Evolutionary conservation across 1,140 invertebrate species (phyloP).

Genomic region (Caenorhabditis brenneri): DNA sequence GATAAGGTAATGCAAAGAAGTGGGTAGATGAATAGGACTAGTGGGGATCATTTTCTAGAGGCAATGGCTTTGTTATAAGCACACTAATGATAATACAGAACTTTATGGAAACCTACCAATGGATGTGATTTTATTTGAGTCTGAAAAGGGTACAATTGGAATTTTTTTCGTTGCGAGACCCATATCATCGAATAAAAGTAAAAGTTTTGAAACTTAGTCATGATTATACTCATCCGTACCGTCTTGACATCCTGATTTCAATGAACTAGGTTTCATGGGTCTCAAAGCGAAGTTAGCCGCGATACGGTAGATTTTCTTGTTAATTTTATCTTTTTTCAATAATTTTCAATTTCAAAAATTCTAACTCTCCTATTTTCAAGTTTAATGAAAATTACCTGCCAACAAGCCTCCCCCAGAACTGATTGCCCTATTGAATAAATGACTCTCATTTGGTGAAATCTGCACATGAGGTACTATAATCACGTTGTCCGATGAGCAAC

Average conservation of each 20-base stretch:
- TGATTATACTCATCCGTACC: too few species aligned
- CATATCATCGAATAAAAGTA: too few species aligned
- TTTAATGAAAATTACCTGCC: constrained; percentile 63
- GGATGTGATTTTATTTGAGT: constrained; percentile 19
- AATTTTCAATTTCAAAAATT: neutral
- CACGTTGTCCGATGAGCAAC: constrained; percentile 63
- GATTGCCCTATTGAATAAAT: constrained; percentile 68
- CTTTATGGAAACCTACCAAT: neutral
- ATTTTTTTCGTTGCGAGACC: neutral
- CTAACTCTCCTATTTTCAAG: neutral
- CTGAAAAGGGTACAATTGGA: constrained; percentile 12
- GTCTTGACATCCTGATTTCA: too few species aligned
- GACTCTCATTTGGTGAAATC: constrained; percentile 66
- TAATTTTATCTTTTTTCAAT: too few species aligned
- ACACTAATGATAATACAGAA: neutral
- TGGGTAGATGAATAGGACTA: neutral
- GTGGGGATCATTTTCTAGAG: too few species aligned
- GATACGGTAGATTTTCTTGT: too few species aligned
- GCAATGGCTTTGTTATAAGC: too few species aligned
- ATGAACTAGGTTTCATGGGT: too few species aligned
- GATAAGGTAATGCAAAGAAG: neutral
- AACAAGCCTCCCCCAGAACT: constrained; percentile 63
- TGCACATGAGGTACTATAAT: constrained; percentile 70
- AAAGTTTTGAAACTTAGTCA: too few species aligned
- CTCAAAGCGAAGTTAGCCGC: neutral